A percentile compares a stretch with the other conserved stretches of the same genome.
Conservation (phyloP, 2,888 invertebrate genomes). For the Noctua comes region DNA sequence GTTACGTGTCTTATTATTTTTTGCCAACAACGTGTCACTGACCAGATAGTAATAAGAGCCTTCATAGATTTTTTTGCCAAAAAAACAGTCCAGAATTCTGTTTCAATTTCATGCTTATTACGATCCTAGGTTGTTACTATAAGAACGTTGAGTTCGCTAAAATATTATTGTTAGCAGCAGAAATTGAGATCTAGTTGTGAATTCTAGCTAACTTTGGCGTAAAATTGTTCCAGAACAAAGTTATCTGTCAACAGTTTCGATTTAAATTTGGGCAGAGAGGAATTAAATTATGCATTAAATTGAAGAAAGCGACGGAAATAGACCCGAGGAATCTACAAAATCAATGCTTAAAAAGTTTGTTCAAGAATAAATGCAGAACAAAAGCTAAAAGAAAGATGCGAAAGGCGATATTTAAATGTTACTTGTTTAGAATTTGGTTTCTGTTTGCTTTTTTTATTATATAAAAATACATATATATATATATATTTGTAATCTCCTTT, state of each 20-base stretch:
- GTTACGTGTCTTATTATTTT: slow-evolving; percentile 47
- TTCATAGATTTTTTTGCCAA: slow-evolving; percentile 30
- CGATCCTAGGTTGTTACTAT: background rate
- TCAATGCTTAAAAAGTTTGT: background rate
- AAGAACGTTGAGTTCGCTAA: slow-evolving; percentile 14
- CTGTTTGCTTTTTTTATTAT: too few species aligned
- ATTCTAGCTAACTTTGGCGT: background rate
- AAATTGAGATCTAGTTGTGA: background rate
- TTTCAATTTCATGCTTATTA: slow-evolving; percentile 45
- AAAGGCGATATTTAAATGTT: too few species aligned
- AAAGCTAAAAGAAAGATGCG: background rate
- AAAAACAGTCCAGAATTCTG: slow-evolving; percentile 5
- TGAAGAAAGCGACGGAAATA: background rate
- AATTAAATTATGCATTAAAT: slow-evolving; percentile 13
- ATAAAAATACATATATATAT: too few species aligned
- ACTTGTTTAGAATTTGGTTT: too few species aligned
- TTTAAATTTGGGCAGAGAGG: slow-evolving; percentile 16
- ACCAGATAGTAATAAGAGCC: slow-evolving; percentile 12
- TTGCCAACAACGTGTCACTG: slow-evolving; percentile 42
- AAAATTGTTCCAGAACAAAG: slow-evolving; percentile 12
- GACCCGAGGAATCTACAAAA: background rate
- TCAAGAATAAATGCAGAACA: background rate
- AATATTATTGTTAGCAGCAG: background rate
- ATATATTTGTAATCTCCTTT: too few species aligned
- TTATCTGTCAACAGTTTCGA: slow-evolving; percentile 17